Percentiles rank a stretch among this genome's conserved stretches.
phyloP scores from a whole-genome alignment of 2,797 vertebrate species.

The Enteromius treurensis region DNA sequence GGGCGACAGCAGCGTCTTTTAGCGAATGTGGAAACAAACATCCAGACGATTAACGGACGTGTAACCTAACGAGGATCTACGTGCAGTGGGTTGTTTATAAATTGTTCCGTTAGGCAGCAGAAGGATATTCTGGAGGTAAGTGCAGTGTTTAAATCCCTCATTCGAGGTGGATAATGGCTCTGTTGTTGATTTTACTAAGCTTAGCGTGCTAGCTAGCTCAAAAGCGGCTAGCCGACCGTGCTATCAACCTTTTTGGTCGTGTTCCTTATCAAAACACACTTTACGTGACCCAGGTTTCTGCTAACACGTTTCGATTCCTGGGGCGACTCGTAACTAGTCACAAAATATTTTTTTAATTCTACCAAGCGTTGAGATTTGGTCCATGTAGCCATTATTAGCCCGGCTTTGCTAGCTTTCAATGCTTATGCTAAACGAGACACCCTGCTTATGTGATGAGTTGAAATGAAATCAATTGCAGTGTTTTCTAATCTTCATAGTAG shows the following conservation, averaged over 20 bases:
- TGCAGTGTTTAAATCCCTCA: constrained; percentile 3
- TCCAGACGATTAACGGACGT: constrained; percentile 65
- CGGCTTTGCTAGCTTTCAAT: constrained; percentile 26
- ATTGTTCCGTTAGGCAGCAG: constrained; percentile 32
- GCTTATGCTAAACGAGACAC: constrained; percentile 10
- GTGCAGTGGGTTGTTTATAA: constrained; percentile 42
- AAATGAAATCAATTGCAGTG: background rate
- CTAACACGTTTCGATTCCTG: background rate
- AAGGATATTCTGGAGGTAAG: constrained; percentile 75
- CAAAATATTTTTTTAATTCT: background rate
- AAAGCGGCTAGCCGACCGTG: constrained; percentile 31
- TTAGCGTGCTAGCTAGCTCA: constrained; percentile 39
- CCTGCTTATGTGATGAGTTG: background rate
- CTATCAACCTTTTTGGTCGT: background rate
- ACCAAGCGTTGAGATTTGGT: constrained; percentile 18
- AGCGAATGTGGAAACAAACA: constrained; percentile 67
- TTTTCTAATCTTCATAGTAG: background rate
- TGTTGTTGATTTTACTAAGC: constrained; percentile 31
- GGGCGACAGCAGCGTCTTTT: constrained; percentile 63
- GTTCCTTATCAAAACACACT: background rate
- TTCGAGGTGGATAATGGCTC: constrained; percentile 12
- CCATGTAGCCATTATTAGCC: constrained; percentile 26
- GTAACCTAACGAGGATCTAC: constrained; percentile 43
- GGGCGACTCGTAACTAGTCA: background rate
- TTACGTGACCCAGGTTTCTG: background rate